phyloP scores from a whole-genome alignment of 2,888 invertebrate species.

The Meiosimyza platycephala region DNA sequence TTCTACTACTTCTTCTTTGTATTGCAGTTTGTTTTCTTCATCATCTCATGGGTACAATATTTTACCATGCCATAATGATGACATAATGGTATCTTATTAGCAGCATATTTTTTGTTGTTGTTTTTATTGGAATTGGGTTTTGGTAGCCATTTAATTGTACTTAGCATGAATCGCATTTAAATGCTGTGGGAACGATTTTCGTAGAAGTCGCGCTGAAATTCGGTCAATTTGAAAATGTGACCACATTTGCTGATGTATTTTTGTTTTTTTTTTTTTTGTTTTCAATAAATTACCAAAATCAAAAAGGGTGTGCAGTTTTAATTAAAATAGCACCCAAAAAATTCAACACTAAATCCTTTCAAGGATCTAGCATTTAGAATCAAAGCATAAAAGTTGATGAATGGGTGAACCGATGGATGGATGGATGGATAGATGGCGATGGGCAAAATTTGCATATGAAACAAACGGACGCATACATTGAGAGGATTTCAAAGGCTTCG shows the following conservation, averaged over 20 bases:
- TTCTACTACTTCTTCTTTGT: not conserved
- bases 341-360: too few species aligned
- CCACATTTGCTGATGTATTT: not conserved
- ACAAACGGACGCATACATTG: conserved; percentile 1
- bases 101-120: conserved; percentile 19
- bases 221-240: not conserved
- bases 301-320: not conserved
- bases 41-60: not conserved
- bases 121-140: conserved; percentile 26
- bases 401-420: conserved; percentile 13
- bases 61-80: conserved; percentile 19
- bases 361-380: not conserved
- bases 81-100: conserved; percentile 30
- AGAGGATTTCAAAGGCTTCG: too few species aligned
- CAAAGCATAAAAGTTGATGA: conserved; percentile 23
- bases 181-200: conserved; percentile 26
- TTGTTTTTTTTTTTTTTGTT: not conserved
- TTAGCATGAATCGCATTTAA: not conserved
- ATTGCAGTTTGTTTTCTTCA: not conserved
- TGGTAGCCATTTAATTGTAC: conserved; percentile 17
- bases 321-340: too few species aligned
- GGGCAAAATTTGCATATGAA: conserved; percentile 26
- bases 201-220: too few species aligned
- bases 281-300: not conserved
- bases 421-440: conserved; percentile 19